Percentiles rank a stretch among this genome's conserved stretches.
phyloP scores from a whole-genome alignment of 53 echinoderm and acorn worm genomes.

The Apostichopus leukothele region DNA sequence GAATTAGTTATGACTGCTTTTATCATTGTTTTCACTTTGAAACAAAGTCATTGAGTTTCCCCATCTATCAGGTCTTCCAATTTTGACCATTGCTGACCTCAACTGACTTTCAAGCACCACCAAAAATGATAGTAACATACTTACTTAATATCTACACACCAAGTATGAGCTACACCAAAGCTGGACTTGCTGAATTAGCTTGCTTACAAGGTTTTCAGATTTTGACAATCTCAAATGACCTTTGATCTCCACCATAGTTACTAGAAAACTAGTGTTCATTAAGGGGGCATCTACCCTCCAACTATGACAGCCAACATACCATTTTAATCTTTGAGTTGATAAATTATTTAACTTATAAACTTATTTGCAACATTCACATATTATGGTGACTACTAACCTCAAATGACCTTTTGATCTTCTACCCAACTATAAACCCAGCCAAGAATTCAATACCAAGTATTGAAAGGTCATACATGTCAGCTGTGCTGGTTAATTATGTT shows the following conservation, averaged over 20 bases:
- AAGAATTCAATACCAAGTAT: too few relatives aligned
- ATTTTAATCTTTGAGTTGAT: too few relatives aligned
- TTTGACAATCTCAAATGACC: background rate
- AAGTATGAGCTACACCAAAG: background rate
- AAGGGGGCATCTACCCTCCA: background rate
- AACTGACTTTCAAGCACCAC: background rate
- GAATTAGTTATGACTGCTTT: too few relatives aligned
- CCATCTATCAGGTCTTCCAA: background rate
- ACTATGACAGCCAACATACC: background rate
- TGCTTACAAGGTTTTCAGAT: background rate
- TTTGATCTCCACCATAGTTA: background rate
- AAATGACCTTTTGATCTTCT: too few relatives aligned
- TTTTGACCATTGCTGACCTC: conserved; percentile 12
- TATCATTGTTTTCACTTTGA: too few relatives aligned
- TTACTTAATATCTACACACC: background rate
- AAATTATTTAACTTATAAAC: too few relatives aligned
- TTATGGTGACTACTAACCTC: too few relatives aligned
- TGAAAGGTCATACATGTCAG: too few relatives aligned
- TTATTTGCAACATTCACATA: too few relatives aligned
- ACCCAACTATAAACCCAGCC: too few relatives aligned
- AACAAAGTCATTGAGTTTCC: background rate
- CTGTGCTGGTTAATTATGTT: too few relatives aligned
- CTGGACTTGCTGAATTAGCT: background rate
- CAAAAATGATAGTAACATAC: background rate
- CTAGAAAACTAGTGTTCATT: background rate